Evolutionary conservation across 2,888 invertebrate genomes (phyloP), one percentile per base, ranked within the genome.

Genomic region (Oscheius sp.): DNA sequence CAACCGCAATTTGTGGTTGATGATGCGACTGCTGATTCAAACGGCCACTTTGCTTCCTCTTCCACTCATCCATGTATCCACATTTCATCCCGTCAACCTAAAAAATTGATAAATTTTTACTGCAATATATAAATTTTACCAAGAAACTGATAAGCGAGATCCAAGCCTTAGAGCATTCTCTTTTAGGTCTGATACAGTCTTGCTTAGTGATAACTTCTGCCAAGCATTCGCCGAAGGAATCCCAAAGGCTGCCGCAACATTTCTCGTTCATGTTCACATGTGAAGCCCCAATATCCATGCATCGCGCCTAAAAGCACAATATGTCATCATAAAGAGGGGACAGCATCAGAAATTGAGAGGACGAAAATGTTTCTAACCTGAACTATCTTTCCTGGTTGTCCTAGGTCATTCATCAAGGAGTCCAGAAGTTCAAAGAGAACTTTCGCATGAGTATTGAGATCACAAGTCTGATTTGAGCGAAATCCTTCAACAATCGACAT

Each of bases 401-500:
- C 78, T 48, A 85, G 66, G 50, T 85, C 83, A 2, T 74, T 71
- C 70, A 85, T 72, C 29, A 81, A 53, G 12, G 75, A 72, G 48
- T 85, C 84, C 63, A 83, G 73, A 23, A 85, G 72, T 33, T 84
- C 84, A 46, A 63, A 74, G 25, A 85, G 74, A 48, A 69, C 69
- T 45, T 69, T 69, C 6, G 69, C 33, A 64, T 69, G 69, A 39
- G 45, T 69, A 29, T 50, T 69, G 29, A 69, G n/a, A 23, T 69
- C 69, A 52, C 69, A 71, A 37, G 55, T 68, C 45, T 71, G 63
- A 65, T 73, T 70, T 17, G 76, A 72, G 46, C 70, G 70, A 70
- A 85, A 85, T 31, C 83, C 82, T 17, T 81, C 84, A 25, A 85
- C 84, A 20, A 85, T 85, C 3, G 79, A 79, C 82, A 82, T 84